Evolutionary conservation across 1,140 invertebrate species (phyloP), one percentile per base, ranked within the genome.

Genomic region (Latrodectus geometricus): DNA sequence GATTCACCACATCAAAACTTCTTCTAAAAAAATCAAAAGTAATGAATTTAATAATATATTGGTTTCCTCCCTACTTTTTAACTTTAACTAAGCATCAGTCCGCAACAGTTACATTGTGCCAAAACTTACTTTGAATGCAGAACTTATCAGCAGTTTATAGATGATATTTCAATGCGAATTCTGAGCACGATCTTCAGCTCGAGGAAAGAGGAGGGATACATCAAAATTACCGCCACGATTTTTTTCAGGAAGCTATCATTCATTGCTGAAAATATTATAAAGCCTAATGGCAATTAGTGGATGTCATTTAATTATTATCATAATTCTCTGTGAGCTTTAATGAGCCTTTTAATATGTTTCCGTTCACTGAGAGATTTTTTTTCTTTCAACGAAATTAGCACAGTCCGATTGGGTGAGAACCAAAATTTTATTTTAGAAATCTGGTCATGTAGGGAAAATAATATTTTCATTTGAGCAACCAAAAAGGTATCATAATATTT

Each of bases 221-320:
- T 83, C 80, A 74, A 65, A 83, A 65, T 74, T 73, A 52, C 70
- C 11, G n/a, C 15, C 52, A 23, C 80, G 54, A 65, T 54, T 83
- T 65, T 35, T 20, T 61, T 83, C 80, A 83, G 82, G 82, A 84
- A 84, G 50, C 73, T 54, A 84, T 84, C 82, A 76, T 49, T 84
- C 74, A 84, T 76, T n/a, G 21, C 9, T 12, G 9, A 15, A 49
- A 20, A n/a, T 20, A 17, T 74, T n/a, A 17, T 35, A 73, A 8
- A 14, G 82, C 52, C 23, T 75, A 84, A 79, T 79, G 61, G 73
- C 74, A 84, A 84, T 84, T 84, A 76, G 61, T 76, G 49, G 21
- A 49, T 76, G 72, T 69, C 82, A 73, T 76, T 84, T 84, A 76
- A 76, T 84, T 84, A 84, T 75, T 84, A 69, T n/a, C 73, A 76